These are phyloP conservation scores for Caloenas nicobarica DNA, from an alignment of 2,113 vertebrate species.

Conservation along the genomic window DNA sequence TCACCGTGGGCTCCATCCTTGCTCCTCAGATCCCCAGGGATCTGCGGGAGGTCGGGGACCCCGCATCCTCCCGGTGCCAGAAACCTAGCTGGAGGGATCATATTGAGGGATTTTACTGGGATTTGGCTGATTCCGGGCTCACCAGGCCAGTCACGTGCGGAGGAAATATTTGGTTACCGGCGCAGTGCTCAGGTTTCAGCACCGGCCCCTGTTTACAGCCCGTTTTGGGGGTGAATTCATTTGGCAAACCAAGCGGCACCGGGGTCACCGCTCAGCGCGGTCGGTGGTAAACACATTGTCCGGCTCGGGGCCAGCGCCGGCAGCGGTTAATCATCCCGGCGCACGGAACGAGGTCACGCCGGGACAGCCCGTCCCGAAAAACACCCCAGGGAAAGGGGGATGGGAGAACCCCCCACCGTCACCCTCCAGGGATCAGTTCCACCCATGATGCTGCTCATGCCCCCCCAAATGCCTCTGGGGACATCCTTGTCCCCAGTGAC, in stretches of 20 bases:
- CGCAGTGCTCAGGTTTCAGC: neutral
- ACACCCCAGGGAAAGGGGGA: neutral
- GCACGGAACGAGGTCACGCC: neutral
- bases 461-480: neutral
- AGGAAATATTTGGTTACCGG: neutral
- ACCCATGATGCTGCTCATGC: rapidly evolving
- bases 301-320: neutral
- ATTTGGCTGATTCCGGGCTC: neutral
- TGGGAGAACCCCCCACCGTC: rapidly evolving
- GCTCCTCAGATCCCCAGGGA: neutral
- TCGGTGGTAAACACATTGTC: neutral
- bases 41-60: rapidly evolving
- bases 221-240: neutral
- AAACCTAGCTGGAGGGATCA: neutral
- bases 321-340: neutral
- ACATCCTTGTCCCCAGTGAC: rapidly evolving
- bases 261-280: neutral
- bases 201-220: neutral
- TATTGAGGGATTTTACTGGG: neutral
- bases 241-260: rapidly evolving
- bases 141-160: neutral
- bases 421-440: neutral
- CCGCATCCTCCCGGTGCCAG: rapidly evolving
- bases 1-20: rapidly evolving
- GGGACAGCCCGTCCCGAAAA: neutral